A percentile compares a stretch with the other conserved stretches of the same genome.
Conservation (phyloP, 2,797 vertebrate genomes). For the Premnoplex brunnescens region DNA sequence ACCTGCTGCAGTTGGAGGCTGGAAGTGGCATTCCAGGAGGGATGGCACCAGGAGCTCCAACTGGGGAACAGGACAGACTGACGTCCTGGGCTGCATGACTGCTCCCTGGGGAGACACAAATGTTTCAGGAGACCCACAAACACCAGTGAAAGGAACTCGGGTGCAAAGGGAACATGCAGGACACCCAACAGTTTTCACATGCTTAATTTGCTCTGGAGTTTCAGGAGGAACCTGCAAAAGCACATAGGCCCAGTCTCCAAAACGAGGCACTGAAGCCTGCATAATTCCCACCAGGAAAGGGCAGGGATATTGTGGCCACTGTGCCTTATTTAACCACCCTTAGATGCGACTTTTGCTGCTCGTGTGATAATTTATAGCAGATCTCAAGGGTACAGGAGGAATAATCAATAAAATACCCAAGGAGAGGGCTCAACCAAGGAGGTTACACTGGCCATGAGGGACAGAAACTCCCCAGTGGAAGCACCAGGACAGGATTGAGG, state of each 20-base stretch:
- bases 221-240: neutral
- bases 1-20: conserved; percentile 63
- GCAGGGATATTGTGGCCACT: neutral
- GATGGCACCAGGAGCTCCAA: conserved; percentile 30
- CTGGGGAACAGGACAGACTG: conserved; percentile 12
- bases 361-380: rapidly evolving
- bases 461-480: too few relatives aligned
- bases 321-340: neutral
- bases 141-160: neutral
- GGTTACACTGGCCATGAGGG: rapidly evolving
- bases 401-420: neutral
- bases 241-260: neutral
- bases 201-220: neutral
- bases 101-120: conserved; percentile 71
- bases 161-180: neutral
- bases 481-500: neutral
- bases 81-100: conserved; percentile 74
- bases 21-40: neutral
- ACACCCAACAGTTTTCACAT: neutral
- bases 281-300: neutral
- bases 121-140: neutral
- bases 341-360: neutral
- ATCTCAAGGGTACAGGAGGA: neutral
- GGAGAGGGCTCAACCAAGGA: neutral
- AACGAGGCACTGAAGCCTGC: neutral